These are phyloP conservation scores for Sebastes iracundus DNA, from an alignment of 2,797 vertebrate genomes.

Conservation along the genomic window DNA sequence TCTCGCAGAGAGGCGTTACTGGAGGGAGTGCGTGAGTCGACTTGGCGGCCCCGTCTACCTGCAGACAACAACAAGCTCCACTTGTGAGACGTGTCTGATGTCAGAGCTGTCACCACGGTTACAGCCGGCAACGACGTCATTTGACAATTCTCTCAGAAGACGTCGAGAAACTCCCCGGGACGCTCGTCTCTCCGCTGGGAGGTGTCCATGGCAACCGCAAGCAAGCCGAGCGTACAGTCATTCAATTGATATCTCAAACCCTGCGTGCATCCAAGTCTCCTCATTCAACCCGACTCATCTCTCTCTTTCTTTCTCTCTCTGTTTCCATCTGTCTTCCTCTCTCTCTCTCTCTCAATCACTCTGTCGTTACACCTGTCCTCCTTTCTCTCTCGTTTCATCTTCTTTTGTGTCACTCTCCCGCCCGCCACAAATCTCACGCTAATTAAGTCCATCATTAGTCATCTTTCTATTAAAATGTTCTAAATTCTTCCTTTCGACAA, in stretches of 20 bases:
- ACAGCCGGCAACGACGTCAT: constrained; percentile 73
- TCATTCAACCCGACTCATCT: constrained; percentile 27
- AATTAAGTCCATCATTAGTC: not conserved
- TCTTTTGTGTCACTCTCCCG: not conserved
- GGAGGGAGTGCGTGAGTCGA: not conserved
- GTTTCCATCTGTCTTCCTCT: constrained; percentile 10
- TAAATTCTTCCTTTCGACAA: not conserved
- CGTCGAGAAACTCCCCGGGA: constrained; percentile 76
- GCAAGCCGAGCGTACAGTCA: constrained; percentile 81
- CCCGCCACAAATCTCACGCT: not conserved
- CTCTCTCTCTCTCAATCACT: not conserved
- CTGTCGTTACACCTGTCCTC: not conserved
- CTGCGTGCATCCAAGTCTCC: constrained; percentile 46
- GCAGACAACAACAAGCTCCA: constrained; percentile 32
- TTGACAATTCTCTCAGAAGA: constrained; percentile 79
- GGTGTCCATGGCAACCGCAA: constrained; percentile 86
- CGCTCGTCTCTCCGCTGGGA: constrained; percentile 63
- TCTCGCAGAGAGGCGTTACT: constrained; percentile 1
- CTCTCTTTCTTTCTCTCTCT: constrained; percentile 1
- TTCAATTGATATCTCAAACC: constrained; percentile 82
- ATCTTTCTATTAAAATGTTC: not conserved
- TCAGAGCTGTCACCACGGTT: constrained; percentile 68
- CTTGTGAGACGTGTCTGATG: constrained; percentile 49
- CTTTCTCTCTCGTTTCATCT: constrained; percentile 34
- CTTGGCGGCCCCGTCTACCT: constrained; percentile 28